Evolutionary conservation across 2,113 vertebrate genomes (phyloP), one percentile per base, ranked within the genome.

Genomic region (Synchiropus splendidus): DNA sequence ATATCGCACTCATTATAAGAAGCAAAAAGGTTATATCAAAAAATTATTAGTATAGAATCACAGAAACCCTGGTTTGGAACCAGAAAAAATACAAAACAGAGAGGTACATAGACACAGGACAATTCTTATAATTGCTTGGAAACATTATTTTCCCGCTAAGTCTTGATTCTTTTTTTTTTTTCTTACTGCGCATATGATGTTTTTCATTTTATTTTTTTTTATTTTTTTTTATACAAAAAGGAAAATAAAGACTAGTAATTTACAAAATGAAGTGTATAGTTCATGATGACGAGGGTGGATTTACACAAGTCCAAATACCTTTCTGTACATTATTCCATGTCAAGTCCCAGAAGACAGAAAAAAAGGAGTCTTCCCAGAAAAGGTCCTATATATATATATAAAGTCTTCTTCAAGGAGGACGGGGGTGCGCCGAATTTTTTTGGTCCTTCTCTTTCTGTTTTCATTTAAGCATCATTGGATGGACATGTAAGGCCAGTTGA

Each of bases 41-140:
- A 77, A 98, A 97, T 96, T 90, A 97, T 95, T 98, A 97, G 93
- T 98, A 98, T 93, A 95, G 91, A 98, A 96, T 96, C 92, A 97
- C 92, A 97, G 91, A 91, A 98, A 94, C 89, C 85, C 93, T 95
- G 94, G 97, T 98, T 98, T 90, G 90, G 91, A 98, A 96, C 95
- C 97, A 95, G 92, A 96, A 98, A 94, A 97, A 97, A 97, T 94
- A 98, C 94, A 98, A 98, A 94, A 98, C 92, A 97, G 95, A 97
- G 92, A 94, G 90, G 91, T 97, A 98, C 91, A 97, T 93, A 97
- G 90, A 98, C 94, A 98, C 95, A 95, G 92, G 91, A 97, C 92
- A 96, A 85, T 88, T 92, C 93, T 97, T 89, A 97, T 94, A 98
- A 97, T 96, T 92, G 94, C 92, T 92, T 92, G 93, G 91, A 94